Conservation (phyloP, 2,113 vertebrate genomes). For the Zingel zingel region DNA sequence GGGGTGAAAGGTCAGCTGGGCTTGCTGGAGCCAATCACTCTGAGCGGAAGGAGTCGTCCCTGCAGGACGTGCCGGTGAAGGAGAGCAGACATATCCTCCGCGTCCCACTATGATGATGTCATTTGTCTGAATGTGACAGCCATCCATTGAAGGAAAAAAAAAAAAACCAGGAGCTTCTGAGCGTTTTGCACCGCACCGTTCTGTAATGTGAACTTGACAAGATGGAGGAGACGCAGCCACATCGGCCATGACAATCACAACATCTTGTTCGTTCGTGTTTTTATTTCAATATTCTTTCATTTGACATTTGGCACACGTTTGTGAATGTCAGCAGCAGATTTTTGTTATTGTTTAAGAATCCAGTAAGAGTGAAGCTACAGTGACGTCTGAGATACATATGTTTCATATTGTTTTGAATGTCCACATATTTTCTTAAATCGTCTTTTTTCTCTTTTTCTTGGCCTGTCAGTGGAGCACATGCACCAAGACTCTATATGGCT, state of each 20-base stretch:
- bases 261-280: constrained; percentile 45
- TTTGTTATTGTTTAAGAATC: constrained; percentile 33
- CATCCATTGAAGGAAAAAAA: constrained; percentile 50
- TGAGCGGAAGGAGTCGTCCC: constrained; percentile 37
- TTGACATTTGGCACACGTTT: constrained; percentile 42
- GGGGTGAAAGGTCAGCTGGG: constrained; percentile 45
- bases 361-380: constrained; percentile 62
- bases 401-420: constrained; percentile 70
- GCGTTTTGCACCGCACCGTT: constrained; percentile 70
- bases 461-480: constrained; percentile 53
- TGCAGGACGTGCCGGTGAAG: constrained; percentile 44
- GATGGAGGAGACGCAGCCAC: constrained; percentile 24
- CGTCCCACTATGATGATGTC: constrained; percentile 51
- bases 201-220: constrained; percentile 60
- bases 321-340: constrained; percentile 26
- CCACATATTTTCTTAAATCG: constrained; percentile 60
- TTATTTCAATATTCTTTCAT: constrained; percentile 35
- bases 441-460: constrained; percentile 41
- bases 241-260: constrained; percentile 38
- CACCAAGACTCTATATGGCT: constrained; percentile 32
- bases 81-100: constrained; percentile 30
- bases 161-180: constrained; percentile 24
- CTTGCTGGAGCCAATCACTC: constrained; percentile 30
- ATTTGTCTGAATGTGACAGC: constrained; percentile 47
- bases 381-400: constrained; percentile 65